phyloP scores from a whole-genome alignment of 2,888 invertebrate species.

The Anodontia alba region DNA sequence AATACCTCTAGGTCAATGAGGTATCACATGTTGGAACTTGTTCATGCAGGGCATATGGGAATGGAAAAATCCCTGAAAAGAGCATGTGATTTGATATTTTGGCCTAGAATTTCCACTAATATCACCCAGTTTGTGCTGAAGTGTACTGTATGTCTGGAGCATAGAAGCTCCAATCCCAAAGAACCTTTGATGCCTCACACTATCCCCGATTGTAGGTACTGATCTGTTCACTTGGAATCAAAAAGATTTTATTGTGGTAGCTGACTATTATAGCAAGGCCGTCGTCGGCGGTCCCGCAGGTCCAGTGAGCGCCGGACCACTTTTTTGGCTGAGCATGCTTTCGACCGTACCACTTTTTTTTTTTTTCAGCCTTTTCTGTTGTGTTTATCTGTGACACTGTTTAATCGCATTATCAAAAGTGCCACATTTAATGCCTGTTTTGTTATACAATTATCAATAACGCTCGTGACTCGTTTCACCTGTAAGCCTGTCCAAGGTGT shows the following conservation, averaged over 20 bases:
- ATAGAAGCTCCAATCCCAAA: slow-evolving; percentile 44
- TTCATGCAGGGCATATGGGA: slow-evolving; percentile 60
- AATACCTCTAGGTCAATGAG: slow-evolving; percentile 51
- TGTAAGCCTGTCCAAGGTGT: too few relatives aligned
- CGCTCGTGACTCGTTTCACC: too few relatives aligned
- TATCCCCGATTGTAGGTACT: slow-evolving; percentile 48
- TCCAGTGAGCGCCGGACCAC: neutral
- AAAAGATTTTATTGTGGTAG: slow-evolving; percentile 46
- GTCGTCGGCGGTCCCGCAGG: neutral
- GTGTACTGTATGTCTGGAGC: slow-evolving; percentile 38
- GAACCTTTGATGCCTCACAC: slow-evolving; percentile 41
- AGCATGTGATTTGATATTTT: slow-evolving; percentile 58
- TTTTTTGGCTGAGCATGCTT: slow-evolving; percentile 4
- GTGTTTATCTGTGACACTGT: neutral
- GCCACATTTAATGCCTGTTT: too few relatives aligned
- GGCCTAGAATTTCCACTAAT: slow-evolving; percentile 55
- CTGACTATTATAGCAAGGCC: slow-evolving; percentile 44
- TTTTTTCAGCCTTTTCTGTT: neutral
- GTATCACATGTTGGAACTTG: slow-evolving; percentile 34
- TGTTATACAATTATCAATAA: too few relatives aligned
- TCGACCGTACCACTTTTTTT: slow-evolving; percentile 24
- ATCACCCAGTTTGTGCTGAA: slow-evolving; percentile 49
- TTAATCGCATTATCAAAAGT: too few relatives aligned
- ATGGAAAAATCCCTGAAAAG: slow-evolving; percentile 52
- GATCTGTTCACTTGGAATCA: slow-evolving; percentile 54